Evolutionary conservation across 2,797 vertebrate species (phyloP).

Genomic region (Phrynocephalus forsythii): DNA sequence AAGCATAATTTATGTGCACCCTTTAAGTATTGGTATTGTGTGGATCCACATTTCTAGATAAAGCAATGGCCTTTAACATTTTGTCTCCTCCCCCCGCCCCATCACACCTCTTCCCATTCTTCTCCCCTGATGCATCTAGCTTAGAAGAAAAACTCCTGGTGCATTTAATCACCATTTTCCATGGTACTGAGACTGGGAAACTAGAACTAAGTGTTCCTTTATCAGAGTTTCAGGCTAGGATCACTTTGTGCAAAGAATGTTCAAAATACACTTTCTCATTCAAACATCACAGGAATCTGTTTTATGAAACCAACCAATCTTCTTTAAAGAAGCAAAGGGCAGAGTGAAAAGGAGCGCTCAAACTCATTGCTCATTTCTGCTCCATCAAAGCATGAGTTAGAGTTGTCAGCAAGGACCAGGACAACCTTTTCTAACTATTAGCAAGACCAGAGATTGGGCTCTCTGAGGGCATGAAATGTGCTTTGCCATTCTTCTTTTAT

Average conservation of each 20-base stretch:
- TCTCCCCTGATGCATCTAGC: neutral
- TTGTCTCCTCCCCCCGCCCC: neutral
- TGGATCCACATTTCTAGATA: neutral
- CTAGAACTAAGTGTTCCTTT: no score
- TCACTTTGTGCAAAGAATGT: neutral
- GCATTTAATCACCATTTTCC: neutral
- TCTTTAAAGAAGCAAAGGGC: no score
- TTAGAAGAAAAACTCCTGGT: neutral
- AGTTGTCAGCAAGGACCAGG: no score
- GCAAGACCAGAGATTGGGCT: no score
- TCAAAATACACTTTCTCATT: neutral
- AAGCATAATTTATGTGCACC: neutral
- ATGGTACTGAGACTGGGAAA: neutral
- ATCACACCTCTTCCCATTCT: neutral
- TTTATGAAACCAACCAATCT: neutral
- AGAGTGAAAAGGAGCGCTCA: no score
- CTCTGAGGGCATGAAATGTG: neutral
- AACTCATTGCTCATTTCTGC: no score
- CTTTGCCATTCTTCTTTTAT: neutral
- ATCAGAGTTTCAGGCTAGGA: neutral
- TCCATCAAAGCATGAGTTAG: no score
- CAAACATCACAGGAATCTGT: neutral
- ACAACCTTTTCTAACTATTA: no score
- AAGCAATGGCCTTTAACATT: neutral
- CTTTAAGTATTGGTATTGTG: neutral